A percentile compares a stretch with the other conserved stretches of the same genome.
phyloP scores from a whole-genome alignment of 2,797 vertebrate species.

The Kryptolebias ocellatus region DNA sequence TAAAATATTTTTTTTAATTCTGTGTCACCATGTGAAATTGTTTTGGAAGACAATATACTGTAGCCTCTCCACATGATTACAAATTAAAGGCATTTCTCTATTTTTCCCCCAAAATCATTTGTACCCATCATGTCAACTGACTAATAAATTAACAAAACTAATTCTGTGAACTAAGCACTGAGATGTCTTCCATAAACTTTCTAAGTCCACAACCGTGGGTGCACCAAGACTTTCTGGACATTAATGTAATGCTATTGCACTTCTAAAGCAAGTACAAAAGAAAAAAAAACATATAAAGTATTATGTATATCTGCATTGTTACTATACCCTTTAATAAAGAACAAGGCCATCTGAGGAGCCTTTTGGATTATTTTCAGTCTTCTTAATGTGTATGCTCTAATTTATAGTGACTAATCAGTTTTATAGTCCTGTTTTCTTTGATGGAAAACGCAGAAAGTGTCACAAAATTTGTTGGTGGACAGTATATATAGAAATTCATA shows the following conservation, averaged over 20 bases:
- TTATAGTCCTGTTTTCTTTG: neutral
- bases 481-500: neutral
- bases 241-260: slow-evolving; percentile 59
- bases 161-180: slow-evolving; percentile 59
- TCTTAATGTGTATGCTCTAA: neutral
- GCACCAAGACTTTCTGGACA: slow-evolving; percentile 46
- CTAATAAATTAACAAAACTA: slow-evolving; percentile 26
- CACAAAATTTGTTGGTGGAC: neutral
- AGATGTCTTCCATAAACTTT: slow-evolving; percentile 74
- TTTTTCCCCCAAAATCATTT: slow-evolving; percentile 39
- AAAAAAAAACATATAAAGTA: slow-evolving; percentile 54
- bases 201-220: slow-evolving; percentile 53
- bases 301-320: slow-evolving; percentile 79
- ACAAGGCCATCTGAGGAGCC: slow-evolving; percentile 63
- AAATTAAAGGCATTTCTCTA: slow-evolving; percentile 50
- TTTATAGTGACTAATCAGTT: neutral
- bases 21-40: slow-evolving; percentile 71
- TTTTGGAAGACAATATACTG: slow-evolving; percentile 75
- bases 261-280: slow-evolving; percentile 53
- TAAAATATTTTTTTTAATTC: slow-evolving; percentile 75
- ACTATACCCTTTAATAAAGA: slow-evolving; percentile 83
- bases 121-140: slow-evolving; percentile 45
- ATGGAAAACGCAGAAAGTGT: neutral
- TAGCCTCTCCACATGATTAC: slow-evolving; percentile 68
- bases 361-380: slow-evolving; percentile 54